These are phyloP conservation scores for Calcarius lapponicus DNA, from an alignment of 2,797 vertebrate species.

Conservation along the genomic window DNA sequence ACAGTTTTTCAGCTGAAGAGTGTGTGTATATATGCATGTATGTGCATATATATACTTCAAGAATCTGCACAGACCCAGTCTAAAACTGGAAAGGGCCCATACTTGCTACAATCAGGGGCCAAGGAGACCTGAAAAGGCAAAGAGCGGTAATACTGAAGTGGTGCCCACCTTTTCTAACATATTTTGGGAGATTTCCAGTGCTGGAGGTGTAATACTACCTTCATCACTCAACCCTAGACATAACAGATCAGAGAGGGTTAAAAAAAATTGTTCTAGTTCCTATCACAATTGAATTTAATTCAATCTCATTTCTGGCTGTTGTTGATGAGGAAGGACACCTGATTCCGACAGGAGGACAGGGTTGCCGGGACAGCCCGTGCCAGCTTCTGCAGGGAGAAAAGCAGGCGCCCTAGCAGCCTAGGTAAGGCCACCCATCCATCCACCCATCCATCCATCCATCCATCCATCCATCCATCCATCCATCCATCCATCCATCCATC, in stretches of 20 bases:
- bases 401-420: fast-evolving
- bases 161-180: neutral
- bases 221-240: neutral
- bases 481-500: neutral
- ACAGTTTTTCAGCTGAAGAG: neutral
- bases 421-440: fast-evolving
- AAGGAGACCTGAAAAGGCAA: neutral
- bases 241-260: neutral
- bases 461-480: neutral
- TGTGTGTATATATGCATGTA: neutral
- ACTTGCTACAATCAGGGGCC: neutral
- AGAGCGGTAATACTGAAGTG: neutral
- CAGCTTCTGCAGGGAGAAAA: fast-evolving
- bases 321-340: neutral
- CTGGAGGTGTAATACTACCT: neutral
- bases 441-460: neutral
- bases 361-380: neutral
- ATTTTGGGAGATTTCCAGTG: neutral
- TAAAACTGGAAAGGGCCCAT: neutral
- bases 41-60: neutral
- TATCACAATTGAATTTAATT: neutral
- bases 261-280: neutral
- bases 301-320: neutral
- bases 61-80: neutral
- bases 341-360: fast-evolving